Conservation (phyloP, 1,140 invertebrate genomes). For the Calephelis nemesis region DNA sequence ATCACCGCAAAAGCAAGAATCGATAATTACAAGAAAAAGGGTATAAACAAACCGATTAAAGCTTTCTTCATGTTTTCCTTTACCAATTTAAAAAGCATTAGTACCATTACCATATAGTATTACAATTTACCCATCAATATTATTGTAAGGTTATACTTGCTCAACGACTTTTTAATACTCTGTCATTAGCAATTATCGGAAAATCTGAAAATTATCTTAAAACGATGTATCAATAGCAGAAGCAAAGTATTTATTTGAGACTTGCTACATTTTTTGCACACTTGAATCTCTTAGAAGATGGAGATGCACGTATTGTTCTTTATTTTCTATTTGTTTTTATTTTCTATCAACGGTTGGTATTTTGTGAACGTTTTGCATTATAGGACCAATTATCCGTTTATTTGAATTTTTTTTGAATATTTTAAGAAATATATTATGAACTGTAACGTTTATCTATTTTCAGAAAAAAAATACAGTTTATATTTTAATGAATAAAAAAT, state of each 20-base stretch:
- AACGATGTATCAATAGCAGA: neutral
- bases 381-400: too few species aligned
- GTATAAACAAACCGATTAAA: too few species aligned
- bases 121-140: neutral
- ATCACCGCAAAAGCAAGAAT: too few species aligned
- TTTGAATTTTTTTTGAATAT: too few species aligned
- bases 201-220: neutral
- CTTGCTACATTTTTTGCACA: neutral
- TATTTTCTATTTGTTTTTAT: neutral
- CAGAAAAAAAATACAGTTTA: too few species aligned
- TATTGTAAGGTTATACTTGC: neutral
- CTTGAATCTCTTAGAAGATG: neutral
- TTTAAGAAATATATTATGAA: too few species aligned
- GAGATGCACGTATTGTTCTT: neutral
- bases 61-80: too few species aligned
- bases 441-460: too few species aligned
- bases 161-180: constrained; percentile 14
- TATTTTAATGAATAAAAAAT: too few species aligned
- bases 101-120: neutral
- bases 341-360: neutral
- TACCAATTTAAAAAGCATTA: constrained; percentile 7
- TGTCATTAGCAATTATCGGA: neutral
- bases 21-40: too few species aligned
- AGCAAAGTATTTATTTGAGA: neutral
- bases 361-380: neutral